Percentiles rank a stretch among this genome's conserved stretches.
phyloP scores from a whole-genome alignment of 2,797 vertebrate species.

The Spheniscus humboldti region DNA sequence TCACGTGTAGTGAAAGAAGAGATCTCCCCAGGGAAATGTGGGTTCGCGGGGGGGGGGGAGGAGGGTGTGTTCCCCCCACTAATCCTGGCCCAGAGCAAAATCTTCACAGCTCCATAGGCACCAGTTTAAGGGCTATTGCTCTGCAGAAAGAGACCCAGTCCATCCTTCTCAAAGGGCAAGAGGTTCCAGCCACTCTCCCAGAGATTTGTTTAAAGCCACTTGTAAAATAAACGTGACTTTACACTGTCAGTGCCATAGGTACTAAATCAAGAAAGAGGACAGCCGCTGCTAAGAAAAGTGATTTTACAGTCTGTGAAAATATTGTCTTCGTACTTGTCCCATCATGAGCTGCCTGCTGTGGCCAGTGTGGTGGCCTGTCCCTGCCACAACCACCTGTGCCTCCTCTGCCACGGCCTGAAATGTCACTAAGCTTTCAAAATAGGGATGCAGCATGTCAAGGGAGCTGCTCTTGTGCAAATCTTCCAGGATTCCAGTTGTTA shows the following conservation, averaged over 20 bases:
- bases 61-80: neutral
- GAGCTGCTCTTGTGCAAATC: neutral
- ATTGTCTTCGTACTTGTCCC: neutral
- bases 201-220: neutral
- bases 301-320: neutral
- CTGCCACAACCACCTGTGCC: neutral
- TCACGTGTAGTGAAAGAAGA: neutral
- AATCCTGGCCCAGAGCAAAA: neutral
- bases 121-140: neutral
- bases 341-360: neutral
- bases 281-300: neutral
- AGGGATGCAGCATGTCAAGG: neutral
- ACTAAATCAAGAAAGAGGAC: neutral
- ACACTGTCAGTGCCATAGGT: neutral
- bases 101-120: neutral
- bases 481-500: neutral
- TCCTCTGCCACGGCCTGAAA: rapidly evolving
- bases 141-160: neutral
- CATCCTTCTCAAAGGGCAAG: neutral
- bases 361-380: neutral
- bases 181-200: neutral
- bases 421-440: neutral
- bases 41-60: neutral
- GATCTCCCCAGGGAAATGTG: neutral
- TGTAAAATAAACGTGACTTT: neutral